phyloP scores from a whole-genome alignment of 2,888 invertebrate species.

The Diaperis boleti region DNA sequence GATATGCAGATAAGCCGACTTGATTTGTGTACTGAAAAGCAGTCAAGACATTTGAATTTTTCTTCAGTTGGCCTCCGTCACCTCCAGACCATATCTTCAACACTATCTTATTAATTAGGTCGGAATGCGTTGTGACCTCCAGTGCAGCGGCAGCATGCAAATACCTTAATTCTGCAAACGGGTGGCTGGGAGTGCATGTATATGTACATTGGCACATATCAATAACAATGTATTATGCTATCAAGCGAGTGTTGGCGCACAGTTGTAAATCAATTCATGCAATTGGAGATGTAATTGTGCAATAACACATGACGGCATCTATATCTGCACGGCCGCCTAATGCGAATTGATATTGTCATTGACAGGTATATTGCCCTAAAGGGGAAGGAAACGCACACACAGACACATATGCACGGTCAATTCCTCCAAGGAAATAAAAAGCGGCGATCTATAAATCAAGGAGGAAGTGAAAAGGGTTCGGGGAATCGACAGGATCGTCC shows the following conservation, averaged over 20 bases:
- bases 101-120: no score
- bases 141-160: slow-evolving; percentile 9
- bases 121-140: no score
- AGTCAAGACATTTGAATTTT: no score
- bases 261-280: slow-evolving; percentile 62
- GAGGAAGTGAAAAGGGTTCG: slow-evolving; percentile 40
- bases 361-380: slow-evolving; percentile 52
- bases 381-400: slow-evolving; percentile 28
- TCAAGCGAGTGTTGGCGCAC: slow-evolving; percentile 50
- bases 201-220: slow-evolving; percentile 47
- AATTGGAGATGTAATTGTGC: slow-evolving; percentile 63
- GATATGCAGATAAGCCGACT: no score
- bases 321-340: slow-evolving; percentile 49
- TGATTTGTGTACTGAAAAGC: no score
- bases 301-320: slow-evolving; percentile 56
- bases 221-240: slow-evolving; percentile 56
- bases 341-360: slow-evolving; percentile 64
- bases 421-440: no score
- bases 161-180: slow-evolving; percentile 14
- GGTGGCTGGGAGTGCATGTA: neutral
- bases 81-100: no score
- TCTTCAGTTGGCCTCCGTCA: no score
- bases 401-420: no score
- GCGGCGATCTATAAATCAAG: no score
- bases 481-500: slow-evolving; percentile 45